Percentiles rank a stretch among this genome's conserved stretches.
phyloP scores from a whole-genome alignment of 2,797 vertebrate species.

The Catharus ustulatus region DNA sequence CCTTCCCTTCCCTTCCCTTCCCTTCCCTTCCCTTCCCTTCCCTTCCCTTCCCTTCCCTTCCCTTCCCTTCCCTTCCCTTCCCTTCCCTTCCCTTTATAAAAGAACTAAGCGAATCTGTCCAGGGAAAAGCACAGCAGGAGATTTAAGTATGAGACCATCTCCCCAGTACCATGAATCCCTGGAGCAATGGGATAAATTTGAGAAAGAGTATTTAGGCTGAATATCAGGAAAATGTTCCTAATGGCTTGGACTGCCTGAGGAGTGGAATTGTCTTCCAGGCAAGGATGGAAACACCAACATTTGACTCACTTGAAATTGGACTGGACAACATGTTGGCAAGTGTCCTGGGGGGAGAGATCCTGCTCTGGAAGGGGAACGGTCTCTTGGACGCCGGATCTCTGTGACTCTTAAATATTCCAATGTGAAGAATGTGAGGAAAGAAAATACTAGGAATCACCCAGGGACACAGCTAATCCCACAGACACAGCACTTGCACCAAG shows the following conservation, averaged over 20 bases:
- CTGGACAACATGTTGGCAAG: conserved; percentile 60
- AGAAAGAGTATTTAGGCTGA: conserved; percentile 39
- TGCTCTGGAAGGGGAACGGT: conserved; percentile 32
- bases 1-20: neutral
- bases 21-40: neutral
- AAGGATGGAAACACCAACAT: conserved; percentile 47
- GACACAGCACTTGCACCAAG: neutral
- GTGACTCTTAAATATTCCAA: conserved; percentile 58
- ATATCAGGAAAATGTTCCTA: conserved; percentile 58
- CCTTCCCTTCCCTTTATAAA: too few relatives aligned
- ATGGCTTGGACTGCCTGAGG: conserved; percentile 7
- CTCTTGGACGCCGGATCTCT: conserved; percentile 49
- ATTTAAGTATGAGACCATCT: conserved; percentile 22
- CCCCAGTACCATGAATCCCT: neutral
- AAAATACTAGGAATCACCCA: conserved; percentile 29
- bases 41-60: neutral
- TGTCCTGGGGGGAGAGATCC: conserved; percentile 22
- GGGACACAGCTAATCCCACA: neutral
- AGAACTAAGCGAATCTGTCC: neutral
- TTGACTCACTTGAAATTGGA: conserved; percentile 50
- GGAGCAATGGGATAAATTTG: conserved; percentile 34
- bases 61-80: neutral
- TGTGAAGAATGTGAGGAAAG: conserved; percentile 32
- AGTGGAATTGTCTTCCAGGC: conserved; percentile 43
- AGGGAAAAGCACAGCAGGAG: conserved; percentile 26